These are phyloP conservation scores for Megamerina dolium DNA, from an alignment of 2,888 invertebrate genomes.

Conservation along the genomic window DNA sequence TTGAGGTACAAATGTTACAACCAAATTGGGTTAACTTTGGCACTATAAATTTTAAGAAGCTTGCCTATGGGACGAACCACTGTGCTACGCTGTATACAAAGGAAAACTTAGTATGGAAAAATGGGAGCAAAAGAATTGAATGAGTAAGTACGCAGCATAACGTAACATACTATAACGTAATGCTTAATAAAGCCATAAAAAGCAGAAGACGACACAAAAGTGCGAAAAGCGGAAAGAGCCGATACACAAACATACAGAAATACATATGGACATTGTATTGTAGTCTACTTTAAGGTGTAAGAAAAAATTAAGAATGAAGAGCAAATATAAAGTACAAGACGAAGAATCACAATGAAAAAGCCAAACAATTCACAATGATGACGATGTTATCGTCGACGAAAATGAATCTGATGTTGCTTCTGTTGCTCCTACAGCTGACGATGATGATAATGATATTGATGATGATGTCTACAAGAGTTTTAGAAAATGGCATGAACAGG, in stretches of 20 bases:
- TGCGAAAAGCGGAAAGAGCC: constrained; percentile 7
- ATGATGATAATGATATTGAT: not conserved
- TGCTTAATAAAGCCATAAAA: constrained; percentile 9
- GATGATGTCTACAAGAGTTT: not conserved
- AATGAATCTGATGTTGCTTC: not conserved
- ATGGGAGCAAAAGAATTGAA: not conserved
- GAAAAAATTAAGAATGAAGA: not conserved
- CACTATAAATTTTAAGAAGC: too few species aligned
- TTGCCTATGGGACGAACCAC: too few species aligned
- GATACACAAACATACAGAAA: not conserved
- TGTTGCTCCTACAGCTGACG: not conserved
- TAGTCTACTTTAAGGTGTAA: not conserved
- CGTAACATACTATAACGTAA: constrained; percentile 1
- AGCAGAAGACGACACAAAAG: too few species aligned
- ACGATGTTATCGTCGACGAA: not conserved
- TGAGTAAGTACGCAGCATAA: not conserved
- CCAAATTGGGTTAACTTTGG: too few species aligned
- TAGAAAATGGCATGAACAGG: too few species aligned
- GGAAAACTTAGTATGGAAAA: not conserved
- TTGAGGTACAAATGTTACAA: too few species aligned
- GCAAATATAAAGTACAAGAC: not conserved
- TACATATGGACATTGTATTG: not conserved
- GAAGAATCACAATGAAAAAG: not conserved
- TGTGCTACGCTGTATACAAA: too few species aligned
- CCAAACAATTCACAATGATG: not conserved